These are phyloP conservation scores for Heliconius ethilla DNA, from an alignment of 2,888 invertebrate species.

Conservation along the genomic window DNA sequence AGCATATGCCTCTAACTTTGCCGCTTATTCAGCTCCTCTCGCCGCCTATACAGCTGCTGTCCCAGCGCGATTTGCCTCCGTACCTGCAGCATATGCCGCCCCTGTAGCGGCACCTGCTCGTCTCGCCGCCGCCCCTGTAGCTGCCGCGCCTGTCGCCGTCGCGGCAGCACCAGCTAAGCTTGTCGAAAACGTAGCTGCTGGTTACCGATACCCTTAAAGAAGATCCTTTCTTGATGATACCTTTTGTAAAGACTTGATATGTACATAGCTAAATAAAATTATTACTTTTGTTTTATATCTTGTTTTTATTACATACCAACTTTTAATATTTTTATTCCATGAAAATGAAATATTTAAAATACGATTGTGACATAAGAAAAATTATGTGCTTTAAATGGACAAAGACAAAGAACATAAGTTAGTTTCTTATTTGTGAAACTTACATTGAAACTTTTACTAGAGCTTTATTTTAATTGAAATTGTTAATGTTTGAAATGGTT, in stretches of 20 bases:
- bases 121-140: conserved; percentile 43
- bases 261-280: conserved; percentile 60
- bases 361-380: not conserved
- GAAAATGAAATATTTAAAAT: not conserved
- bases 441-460: no score
- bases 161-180: conserved; percentile 83
- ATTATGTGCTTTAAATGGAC: no score
- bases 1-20: conserved; percentile 18
- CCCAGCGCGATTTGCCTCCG: not conserved
- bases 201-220: conserved; percentile 71
- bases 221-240: conserved; percentile 57
- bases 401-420: no score
- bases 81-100: conserved; percentile 35
- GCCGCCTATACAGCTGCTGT: conserved; percentile 42
- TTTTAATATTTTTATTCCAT: not conserved
- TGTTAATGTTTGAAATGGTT: no score
- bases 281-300: conserved; percentile 39
- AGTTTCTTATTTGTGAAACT: no score
- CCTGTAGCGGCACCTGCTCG: conserved; percentile 35
- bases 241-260: conserved; percentile 68
- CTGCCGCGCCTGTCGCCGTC: conserved; percentile 44
- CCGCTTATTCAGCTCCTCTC: conserved; percentile 23
- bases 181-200: conserved; percentile 76
- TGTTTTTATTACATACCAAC: not conserved
- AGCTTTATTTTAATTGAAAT: no score